Base-by-base conservation (phyloP, 2,888 invertebrate species). In the Caenorhabditis panamensis region DNA sequence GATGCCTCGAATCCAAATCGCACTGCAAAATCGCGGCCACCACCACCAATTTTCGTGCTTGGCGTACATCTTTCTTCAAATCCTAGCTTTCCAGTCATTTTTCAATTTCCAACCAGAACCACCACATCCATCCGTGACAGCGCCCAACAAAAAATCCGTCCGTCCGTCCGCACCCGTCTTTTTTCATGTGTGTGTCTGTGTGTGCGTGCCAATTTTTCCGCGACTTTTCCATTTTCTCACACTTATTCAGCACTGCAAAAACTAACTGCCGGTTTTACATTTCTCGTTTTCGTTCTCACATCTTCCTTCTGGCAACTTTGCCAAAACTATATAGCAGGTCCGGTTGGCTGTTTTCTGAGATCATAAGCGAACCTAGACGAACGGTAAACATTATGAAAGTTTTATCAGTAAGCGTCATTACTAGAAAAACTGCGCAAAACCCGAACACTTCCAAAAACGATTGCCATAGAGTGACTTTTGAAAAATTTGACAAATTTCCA, bases 51-150 rank as follows among this genome's bases (percentile, higher is more conserved):
- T 58, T 49, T 51, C 49, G 62, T 37, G 41, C 16, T 16, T 18
- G 20, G 26, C 16, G 16, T 36, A 36, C 58, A 58, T 37, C 37
- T 31, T 36, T 62, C 69, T 69, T 69, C 68, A 62, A n/a, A n/a
- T n/a, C n/a, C n/a, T 77, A 68, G 49, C 26, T 31, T 61, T 58
- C 51, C 71, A 61, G 66, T 31, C 58, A 78, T 78, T 78, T 64
- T 72, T 78, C 78, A 78, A 78, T 78, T 64, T 78, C 69, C 78
- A 71, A 78, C 49, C 58, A 28, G 51, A 59, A 64, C 24, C 22
- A 59, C 28, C 22, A 59, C 28, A 41, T 62, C 44, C 47, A 31
- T 31, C 47, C 18, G 41, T 11, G 6, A 13, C 6, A 41, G 41
- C 6, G 13, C 11, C 11, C 2, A 6, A 2, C 18, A 49, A 28